These are phyloP conservation scores for Oryzias sinensis DNA, from an alignment of 2,797 vertebrate genomes.

Conservation along the genomic window DNA sequence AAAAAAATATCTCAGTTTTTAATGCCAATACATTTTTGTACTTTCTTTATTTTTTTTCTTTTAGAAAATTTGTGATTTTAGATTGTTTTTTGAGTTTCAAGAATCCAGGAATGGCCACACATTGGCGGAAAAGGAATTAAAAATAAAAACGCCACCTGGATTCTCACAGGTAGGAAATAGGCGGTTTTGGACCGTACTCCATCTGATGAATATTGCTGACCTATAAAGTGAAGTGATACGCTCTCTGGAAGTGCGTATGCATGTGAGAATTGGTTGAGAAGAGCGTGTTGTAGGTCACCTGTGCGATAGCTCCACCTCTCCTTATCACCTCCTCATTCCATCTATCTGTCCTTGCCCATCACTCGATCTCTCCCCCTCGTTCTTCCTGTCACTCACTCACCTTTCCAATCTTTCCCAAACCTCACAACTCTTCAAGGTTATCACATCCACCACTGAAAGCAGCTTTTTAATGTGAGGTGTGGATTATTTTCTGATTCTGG, in stretches of 20 bases:
- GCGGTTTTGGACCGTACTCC: too few species aligned
- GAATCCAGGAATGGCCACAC: too few species aligned
- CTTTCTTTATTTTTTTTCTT: too few species aligned
- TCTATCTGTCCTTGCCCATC: slow-evolving; percentile 69
- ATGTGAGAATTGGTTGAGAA: slow-evolving; percentile 30
- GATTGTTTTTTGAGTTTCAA: too few species aligned
- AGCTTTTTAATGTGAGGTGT: slow-evolving; percentile 9
- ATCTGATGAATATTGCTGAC: slow-evolving; percentile 32
- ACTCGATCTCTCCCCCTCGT: slow-evolving; percentile 57
- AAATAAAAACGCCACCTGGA: too few species aligned
- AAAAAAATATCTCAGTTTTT: too few species aligned
- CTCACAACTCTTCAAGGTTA: slow-evolving; percentile 67
- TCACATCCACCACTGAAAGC: slow-evolving; percentile 46
- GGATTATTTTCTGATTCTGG: slow-evolving; percentile 39
- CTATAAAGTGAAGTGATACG: slow-evolving; percentile 22
- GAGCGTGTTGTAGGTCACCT: slow-evolving; percentile 64
- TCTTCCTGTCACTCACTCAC: slow-evolving; percentile 61
- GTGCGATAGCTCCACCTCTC: slow-evolving; percentile 65
- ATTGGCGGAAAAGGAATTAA: too few species aligned
- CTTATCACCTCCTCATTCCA: slow-evolving; percentile 63
- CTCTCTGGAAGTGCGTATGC: slow-evolving; percentile 7
- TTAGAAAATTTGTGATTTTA: too few species aligned
- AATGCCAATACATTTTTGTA: too few species aligned
- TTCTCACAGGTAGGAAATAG: too few species aligned
- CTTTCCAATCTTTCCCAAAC: slow-evolving; percentile 64